phyloP scores from a whole-genome alignment of 2,888 invertebrate genomes.

The Trachelus stipa region DNA sequence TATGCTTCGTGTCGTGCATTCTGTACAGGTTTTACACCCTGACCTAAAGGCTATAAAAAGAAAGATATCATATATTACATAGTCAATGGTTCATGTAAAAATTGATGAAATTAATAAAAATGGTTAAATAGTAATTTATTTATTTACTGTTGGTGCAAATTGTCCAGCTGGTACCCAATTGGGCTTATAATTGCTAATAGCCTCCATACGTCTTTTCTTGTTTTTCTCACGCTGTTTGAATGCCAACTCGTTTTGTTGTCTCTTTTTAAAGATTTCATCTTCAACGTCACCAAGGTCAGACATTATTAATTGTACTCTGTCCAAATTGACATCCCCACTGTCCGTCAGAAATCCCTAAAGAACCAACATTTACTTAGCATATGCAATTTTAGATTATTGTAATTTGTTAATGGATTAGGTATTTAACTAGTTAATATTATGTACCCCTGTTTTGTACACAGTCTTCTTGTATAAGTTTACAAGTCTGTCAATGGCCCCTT shows the following conservation, averaged over 20 bases:
- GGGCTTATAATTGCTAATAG: slow-evolving; percentile 71
- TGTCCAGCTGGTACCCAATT: slow-evolving; percentile 81
- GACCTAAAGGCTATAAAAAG: slow-evolving; percentile 71
- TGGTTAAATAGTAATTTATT: neutral
- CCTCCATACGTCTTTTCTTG: slow-evolving; percentile 72
- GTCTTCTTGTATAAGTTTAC: slow-evolving; percentile 94
- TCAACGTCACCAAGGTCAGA: slow-evolving; percentile 92
- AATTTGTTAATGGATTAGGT: neutral
- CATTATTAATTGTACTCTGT: slow-evolving; percentile 95
- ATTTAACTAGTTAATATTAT: neutral
- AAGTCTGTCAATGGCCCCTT: slow-evolving; percentile 95
- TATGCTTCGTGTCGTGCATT: slow-evolving; percentile 84
- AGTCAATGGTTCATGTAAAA: slow-evolving; percentile 8
- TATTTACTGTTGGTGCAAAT: slow-evolving; percentile 80
- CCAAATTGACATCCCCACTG: slow-evolving; percentile 92
- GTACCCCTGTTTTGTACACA: slow-evolving; percentile 88
- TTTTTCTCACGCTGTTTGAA: slow-evolving; percentile 84
- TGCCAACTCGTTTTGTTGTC: slow-evolving; percentile 87
- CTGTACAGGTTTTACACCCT: slow-evolving; percentile 68
- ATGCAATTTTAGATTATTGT: slow-evolving; percentile 7
- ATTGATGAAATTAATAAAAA: neutral
- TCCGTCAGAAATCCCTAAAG: slow-evolving; percentile 91
- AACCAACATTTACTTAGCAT: slow-evolving; percentile 21
- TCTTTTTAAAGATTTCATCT: slow-evolving; percentile 95
- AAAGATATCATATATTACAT: slow-evolving; percentile 12